phyloP scores from a whole-genome alignment of 2,888 invertebrate genomes.

The Lottia gigantea region DNA sequence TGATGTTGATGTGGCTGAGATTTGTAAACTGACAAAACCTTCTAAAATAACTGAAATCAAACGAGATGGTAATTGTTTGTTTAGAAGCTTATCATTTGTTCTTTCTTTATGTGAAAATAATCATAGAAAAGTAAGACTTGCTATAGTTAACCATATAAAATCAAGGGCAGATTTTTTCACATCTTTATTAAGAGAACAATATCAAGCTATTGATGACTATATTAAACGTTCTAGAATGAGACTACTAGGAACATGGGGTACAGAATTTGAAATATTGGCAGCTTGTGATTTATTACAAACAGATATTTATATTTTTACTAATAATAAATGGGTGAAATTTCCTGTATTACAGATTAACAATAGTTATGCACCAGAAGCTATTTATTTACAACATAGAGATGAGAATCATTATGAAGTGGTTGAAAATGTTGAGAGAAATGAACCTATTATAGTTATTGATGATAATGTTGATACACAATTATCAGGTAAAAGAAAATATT shows the following conservation, averaged over 20 bases:
- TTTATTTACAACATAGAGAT: neutral
- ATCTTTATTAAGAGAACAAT: neutral
- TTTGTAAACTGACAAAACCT: neutral
- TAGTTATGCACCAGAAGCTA: neutral
- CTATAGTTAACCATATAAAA: neutral
- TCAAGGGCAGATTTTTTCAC: neutral
- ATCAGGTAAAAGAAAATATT: neutral
- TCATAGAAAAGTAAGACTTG: neutral
- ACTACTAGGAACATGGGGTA: neutral
- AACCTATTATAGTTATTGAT: neutral
- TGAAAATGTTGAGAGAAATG: neutral
- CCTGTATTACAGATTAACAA: neutral
- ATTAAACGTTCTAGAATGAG: neutral
- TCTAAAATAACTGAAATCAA: neutral
- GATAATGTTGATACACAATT: neutral
- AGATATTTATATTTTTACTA: neutral
- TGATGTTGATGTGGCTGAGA: neutral
- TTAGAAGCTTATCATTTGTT: neutral
- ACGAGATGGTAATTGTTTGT: neutral
- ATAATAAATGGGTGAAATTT: constrained; percentile 1
- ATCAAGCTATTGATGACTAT: neutral
- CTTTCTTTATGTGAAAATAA: neutral
- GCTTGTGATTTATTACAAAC: constrained; percentile 6
- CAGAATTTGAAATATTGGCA: neutral
- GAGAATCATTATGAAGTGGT: neutral